Conservation (phyloP, 1,140 invertebrate species). For the Atopsyche davidsoni region DNA sequence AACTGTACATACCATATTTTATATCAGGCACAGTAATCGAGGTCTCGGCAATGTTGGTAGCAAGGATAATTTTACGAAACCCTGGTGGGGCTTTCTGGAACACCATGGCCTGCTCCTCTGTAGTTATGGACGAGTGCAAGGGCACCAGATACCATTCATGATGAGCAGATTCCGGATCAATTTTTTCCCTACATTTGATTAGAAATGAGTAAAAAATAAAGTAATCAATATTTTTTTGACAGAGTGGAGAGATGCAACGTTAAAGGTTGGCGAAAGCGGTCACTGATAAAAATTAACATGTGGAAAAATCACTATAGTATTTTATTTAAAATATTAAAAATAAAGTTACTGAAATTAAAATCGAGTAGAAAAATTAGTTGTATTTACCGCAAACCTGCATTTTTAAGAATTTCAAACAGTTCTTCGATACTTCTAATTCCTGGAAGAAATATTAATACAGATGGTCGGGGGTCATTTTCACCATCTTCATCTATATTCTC, state of each 20-base stretch:
- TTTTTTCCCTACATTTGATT: background rate
- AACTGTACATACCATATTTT: constrained; percentile 75
- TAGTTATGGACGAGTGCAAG: constrained; percentile 51
- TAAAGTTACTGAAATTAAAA: too few relatives aligned
- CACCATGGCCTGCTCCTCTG: constrained; percentile 63
- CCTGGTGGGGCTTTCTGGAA: constrained; percentile 54
- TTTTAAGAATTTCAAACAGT: constrained; percentile 39
- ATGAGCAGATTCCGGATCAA: background rate
- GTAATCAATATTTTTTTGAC: too few relatives aligned
- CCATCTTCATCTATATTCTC: constrained; percentile 38
- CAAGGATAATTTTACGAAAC: constrained; percentile 79
- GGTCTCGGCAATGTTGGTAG: constrained; percentile 96
- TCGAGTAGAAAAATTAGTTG: too few relatives aligned
- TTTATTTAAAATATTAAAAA: too few relatives aligned
- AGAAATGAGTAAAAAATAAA: too few relatives aligned
- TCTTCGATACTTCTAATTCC: constrained; percentile 79
- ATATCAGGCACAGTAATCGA: constrained; percentile 93
- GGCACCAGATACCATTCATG: constrained; percentile 42
- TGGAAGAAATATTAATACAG: constrained; percentile 82
- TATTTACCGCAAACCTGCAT: constrained; percentile 25
- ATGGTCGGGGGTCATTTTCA: constrained; percentile 41
- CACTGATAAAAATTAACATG: too few relatives aligned
- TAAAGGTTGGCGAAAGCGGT: too few relatives aligned
- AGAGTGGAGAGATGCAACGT: too few relatives aligned
- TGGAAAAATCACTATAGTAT: too few relatives aligned